phyloP scores from a whole-genome alignment of 2,888 invertebrate genomes.

The Agrotis exclamationis region DNA sequence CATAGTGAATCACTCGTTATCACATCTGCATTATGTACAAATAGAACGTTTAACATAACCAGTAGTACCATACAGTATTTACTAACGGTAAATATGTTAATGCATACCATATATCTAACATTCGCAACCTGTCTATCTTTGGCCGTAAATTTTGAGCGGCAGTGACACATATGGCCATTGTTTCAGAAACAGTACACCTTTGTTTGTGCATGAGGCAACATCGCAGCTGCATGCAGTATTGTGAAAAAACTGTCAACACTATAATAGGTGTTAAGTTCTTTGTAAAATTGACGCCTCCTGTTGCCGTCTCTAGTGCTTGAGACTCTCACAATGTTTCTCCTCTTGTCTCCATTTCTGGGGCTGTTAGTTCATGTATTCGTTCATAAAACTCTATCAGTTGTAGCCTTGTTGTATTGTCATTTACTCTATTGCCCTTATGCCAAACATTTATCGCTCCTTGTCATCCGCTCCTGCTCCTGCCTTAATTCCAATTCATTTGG shows the following conservation, averaged over 20 bases:
- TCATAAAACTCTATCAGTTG: too few species aligned
- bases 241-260: slow-evolving; percentile 21
- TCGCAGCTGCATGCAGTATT: slow-evolving; percentile 26
- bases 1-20: background rate
- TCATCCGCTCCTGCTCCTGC: too few species aligned
- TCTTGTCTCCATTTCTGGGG: background rate
- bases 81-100: slow-evolving; percentile 20
- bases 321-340: background rate
- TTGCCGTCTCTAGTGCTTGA: background rate
- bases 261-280: slow-evolving; percentile 20
- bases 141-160: slow-evolving; percentile 30
- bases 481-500: too few species aligned
- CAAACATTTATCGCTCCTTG: too few species aligned
- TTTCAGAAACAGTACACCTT: slow-evolving; percentile 39
- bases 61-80: too few species aligned
- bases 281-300: slow-evolving; percentile 6
- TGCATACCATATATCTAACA: slow-evolving; percentile 14
- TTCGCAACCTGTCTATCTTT: slow-evolving; percentile 16
- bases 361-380: background rate
- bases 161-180: slow-evolving; percentile 54
- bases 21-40: background rate
- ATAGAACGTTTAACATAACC: background rate
- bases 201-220: slow-evolving; percentile 26
- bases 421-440: too few species aligned
- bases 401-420: too few species aligned